Evolutionary conservation across 1,140 invertebrate species (phyloP), one percentile per base, ranked within the genome.

Genomic region (Rhizoglyphus robini): DNA sequence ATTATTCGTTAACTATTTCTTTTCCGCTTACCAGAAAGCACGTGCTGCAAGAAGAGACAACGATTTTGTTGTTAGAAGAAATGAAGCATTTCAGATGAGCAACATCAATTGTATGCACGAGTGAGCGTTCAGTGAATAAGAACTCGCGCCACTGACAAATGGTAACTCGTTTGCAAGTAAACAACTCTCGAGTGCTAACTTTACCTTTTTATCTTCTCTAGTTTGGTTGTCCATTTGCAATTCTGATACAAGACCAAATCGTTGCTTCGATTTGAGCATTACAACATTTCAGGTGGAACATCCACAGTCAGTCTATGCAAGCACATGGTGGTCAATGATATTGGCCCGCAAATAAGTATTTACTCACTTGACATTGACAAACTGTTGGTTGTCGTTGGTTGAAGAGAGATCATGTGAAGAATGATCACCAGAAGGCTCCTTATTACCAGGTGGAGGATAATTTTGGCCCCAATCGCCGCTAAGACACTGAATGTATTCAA

Each of bases 221-320:
- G 87, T 88, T 90, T 71, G 87, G 85, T 64, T 95, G 91, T 74
- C 81, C 83, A 20, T 88, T 89, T 73, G 84, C 89, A 2, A 86
- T 94, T 61, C 76, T 88, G 23, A 83, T 85, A 8, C 83, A 83
- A 15, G 90, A 92, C n/a, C 70, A 87, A 88, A 71, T 85, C 88
- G 0, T 92, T 92, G 76, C 81, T 85, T 63, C 78, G 89, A 68
- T 77, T 94, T 4, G 89, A 96, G 69, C 91, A 96, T 75, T 90
- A 90, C 73, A 86, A 88, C n/a, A 69, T 88, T 88, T 70, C 91
- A 95, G 72, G 88, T 87, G 70, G 82, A 81, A 71, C 78, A 79
- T 15, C n/a, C 76, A 77, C 27, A 79, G 80, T 69, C 75, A 82
- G 68, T 82, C 76, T 65, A 67, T 63, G 65, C 72, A 81, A 48